Base-by-base conservation (phyloP, 2,888 invertebrate species). In the Gasteruption jaculator region DNA sequence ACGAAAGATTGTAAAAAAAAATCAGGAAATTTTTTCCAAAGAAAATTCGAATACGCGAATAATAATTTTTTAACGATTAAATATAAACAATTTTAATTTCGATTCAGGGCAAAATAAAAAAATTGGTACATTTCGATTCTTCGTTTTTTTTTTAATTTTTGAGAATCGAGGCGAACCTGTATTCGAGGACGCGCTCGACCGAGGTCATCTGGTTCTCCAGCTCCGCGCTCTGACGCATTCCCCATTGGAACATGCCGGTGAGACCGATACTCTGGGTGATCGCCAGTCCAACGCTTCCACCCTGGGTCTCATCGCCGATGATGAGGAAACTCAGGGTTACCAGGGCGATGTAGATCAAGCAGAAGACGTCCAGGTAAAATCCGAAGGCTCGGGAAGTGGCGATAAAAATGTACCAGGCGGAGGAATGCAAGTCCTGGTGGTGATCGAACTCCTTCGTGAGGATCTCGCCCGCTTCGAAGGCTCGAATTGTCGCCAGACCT, bases 311-410 rank as follows among this genome's bases (percentile, higher is more conserved):
- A 2, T 68, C 58, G 16, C 52, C 35, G 19, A 78, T 74, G 0
- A 89, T 67, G 39, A 95, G 80, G 71, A 92, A 91, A 59, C 89
- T 88, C 56, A 91, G 75, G 0, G 93, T 90, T 1, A 95, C 92
- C 30, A 88, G 68, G 0, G 82, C 81, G 44, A 96, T 89, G 71
- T 93, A 96, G 4, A 87, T 50, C 1, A 90, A 82, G 64, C 94
- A 94, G 37, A 92, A 80, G 52, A 90, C 76, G 68, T 97, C 97
- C 57, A 97, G 73, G 80, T 90, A 90, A 61, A 93, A 88, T 1
- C 93, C 95, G 62, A 97, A 93, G 54, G 96, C 94, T 46, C 95
- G 82, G 12, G 90, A 89, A 4, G 90, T 86, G 0, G 89, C 81
- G 39, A 97, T 82, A 69, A 92, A 93, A 59, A 91, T 75, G 65